phyloP scores from a whole-genome alignment of 2,797 vertebrate genomes.

The Hippocampus kuda region DNA sequence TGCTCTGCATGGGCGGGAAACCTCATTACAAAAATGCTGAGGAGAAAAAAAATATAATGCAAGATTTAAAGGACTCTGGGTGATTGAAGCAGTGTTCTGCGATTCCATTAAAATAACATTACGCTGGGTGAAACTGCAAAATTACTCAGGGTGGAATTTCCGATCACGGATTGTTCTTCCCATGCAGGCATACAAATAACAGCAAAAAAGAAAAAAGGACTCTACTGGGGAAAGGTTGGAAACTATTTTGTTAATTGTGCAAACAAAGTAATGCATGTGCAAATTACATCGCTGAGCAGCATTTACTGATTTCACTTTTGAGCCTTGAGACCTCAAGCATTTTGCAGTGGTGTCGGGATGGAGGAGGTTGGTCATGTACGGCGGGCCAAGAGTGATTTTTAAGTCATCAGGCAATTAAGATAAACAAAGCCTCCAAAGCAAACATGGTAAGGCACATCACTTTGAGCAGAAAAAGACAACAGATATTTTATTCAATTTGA shows the following conservation, averaged over 20 bases:
- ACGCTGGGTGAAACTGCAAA: conserved; percentile 17
- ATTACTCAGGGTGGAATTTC: conserved; percentile 23
- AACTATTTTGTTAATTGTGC: conserved; percentile 25
- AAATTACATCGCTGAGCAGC: background rate
- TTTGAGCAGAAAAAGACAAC: background rate
- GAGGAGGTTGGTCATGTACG: background rate
- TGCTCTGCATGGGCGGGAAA: conserved; percentile 65
- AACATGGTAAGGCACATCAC: background rate
- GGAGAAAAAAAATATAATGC: conserved; percentile 57
- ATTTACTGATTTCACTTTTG: background rate
- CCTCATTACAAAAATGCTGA: conserved; percentile 69
- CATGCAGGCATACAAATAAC: conserved; percentile 4
- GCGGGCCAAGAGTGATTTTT: too few species aligned
- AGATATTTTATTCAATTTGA: background rate
- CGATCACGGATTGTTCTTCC: background rate
- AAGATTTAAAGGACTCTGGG: conserved; percentile 59
- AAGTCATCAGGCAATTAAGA: background rate
- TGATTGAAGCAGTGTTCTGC: conserved; percentile 56
- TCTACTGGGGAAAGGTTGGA: conserved; percentile 1
- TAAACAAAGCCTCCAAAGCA: background rate
- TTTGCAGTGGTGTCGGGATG: background rate
- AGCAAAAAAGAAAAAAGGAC: background rate
- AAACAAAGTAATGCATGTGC: conserved; percentile 12
- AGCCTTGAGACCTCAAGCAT: background rate
- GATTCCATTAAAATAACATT: conserved; percentile 59